Evolutionary conservation across 2,888 invertebrate genomes (phyloP).

Genomic region (Fissipunctia ypsillon): DNA sequence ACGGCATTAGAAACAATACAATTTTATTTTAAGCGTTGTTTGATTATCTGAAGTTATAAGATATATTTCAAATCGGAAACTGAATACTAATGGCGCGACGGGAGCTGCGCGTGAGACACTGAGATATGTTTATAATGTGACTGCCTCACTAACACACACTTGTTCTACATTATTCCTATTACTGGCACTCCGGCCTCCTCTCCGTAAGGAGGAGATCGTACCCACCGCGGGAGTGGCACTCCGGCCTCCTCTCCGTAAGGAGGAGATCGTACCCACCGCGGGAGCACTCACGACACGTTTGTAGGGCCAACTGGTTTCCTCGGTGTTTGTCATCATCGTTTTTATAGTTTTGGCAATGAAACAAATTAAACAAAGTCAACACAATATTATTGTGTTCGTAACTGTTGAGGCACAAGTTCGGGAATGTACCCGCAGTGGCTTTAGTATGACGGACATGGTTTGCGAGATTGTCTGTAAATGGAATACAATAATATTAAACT

Average conservation of each 20-base stretch:
- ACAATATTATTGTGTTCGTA: too few species aligned
- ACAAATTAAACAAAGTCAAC: background rate
- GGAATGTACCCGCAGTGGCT: background rate
- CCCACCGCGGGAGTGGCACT: background rate
- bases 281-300: too few species aligned
- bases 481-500: conserved; percentile 18
- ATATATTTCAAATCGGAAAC: conserved; percentile 30
- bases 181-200: background rate
- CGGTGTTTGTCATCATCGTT: too few species aligned
- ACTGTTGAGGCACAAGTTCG: background rate
- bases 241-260: too few species aligned
- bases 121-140: background rate
- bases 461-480: conserved; percentile 21
- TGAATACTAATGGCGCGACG: conserved; percentile 29
- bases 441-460: background rate
- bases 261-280: background rate
- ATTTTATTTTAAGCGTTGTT: background rate
- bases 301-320: too few species aligned
- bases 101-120: background rate
- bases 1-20: background rate
- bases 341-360: background rate
- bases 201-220: background rate
- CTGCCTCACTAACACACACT: background rate
- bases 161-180: background rate
- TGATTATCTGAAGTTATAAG: conserved; percentile 6